These are phyloP conservation scores for Hirudo medicinalis DNA, from an alignment of 1,140 invertebrate species.

Conservation along the genomic window DNA sequence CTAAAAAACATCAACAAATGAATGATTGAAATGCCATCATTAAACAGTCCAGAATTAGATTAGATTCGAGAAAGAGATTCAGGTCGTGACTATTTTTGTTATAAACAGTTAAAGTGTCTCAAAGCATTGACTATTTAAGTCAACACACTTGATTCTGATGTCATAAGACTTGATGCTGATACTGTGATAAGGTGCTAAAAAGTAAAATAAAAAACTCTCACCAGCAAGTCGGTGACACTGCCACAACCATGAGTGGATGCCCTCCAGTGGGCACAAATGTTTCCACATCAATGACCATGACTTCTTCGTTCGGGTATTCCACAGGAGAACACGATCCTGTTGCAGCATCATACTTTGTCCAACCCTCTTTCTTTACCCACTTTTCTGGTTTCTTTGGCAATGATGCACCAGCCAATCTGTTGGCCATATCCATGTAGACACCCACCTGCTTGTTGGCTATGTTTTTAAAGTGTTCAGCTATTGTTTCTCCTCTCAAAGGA, in stretches of 20 bases:
- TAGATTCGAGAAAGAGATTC: too few species aligned
- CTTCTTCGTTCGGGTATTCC: slow-evolving; percentile 52
- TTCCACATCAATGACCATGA: slow-evolving; percentile 89
- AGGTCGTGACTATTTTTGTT: too few species aligned
- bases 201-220: slow-evolving; percentile 24
- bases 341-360: slow-evolving; percentile 62
- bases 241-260: slow-evolving; percentile 76
- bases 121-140: too few species aligned
- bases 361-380: slow-evolving; percentile 50
- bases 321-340: slow-evolving; percentile 30
- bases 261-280: slow-evolving; percentile 69
- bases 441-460: slow-evolving; percentile 61
- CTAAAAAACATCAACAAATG: too few species aligned
- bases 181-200: too few species aligned
- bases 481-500: slow-evolving; percentile 55
- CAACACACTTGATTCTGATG: too few species aligned
- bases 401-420: slow-evolving; percentile 25
- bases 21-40: too few species aligned
- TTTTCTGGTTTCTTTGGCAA: slow-evolving; percentile 31
- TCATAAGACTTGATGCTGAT: too few species aligned
- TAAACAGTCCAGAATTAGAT: too few species aligned
- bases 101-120: too few species aligned
- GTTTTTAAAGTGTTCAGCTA: slow-evolving; percentile 74
- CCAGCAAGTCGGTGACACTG: slow-evolving; percentile 71
- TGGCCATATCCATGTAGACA: slow-evolving; percentile 48